Evolutionary conservation across 2,888 invertebrate genomes (phyloP).

Genomic region (Tetropium fuscum): DNA sequence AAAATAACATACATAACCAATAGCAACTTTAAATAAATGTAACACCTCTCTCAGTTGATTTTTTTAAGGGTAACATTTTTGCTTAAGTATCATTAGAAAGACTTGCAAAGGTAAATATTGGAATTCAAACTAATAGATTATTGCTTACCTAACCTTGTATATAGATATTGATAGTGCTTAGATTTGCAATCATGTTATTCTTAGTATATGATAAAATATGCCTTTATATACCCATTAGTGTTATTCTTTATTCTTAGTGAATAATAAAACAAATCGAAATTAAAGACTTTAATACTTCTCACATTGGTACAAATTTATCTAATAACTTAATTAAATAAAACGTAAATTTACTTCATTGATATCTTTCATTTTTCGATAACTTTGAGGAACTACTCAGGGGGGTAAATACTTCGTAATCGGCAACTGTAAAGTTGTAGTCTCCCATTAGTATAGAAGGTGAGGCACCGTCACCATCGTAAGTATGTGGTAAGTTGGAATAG

Average conservation of each 20-base stretch:
- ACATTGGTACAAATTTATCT: constrained; percentile 13
- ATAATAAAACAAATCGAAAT: background rate
- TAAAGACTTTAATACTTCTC: constrained; percentile 5
- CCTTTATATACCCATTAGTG: no score
- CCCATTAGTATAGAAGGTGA: constrained; percentile 79
- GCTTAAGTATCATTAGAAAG: no score
- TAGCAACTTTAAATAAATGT: constrained; percentile 8
- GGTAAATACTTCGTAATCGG: constrained; percentile 93
- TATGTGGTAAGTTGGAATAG: constrained; percentile 93
- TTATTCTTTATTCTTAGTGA: no score
- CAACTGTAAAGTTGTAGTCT: constrained; percentile 90
- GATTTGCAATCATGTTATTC: no score
- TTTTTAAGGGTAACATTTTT: no score
- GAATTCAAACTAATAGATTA: no score
- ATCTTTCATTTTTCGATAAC: constrained; percentile 61
- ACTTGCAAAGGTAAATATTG: no score
- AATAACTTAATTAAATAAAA: constrained; percentile 41
- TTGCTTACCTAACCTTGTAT: no score
- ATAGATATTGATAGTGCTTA: no score
- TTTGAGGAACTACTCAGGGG: constrained; percentile 61
- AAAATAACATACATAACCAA: background rate
- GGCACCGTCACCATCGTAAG: constrained; percentile 83
- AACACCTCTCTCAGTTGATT: no score
- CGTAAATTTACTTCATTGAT: constrained; percentile 50
- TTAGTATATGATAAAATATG: no score